A percentile compares a stretch with the other conserved stretches of the same genome.
Conservation (phyloP, 2,888 invertebrate genomes). For the Anthoptus insignis region DNA sequence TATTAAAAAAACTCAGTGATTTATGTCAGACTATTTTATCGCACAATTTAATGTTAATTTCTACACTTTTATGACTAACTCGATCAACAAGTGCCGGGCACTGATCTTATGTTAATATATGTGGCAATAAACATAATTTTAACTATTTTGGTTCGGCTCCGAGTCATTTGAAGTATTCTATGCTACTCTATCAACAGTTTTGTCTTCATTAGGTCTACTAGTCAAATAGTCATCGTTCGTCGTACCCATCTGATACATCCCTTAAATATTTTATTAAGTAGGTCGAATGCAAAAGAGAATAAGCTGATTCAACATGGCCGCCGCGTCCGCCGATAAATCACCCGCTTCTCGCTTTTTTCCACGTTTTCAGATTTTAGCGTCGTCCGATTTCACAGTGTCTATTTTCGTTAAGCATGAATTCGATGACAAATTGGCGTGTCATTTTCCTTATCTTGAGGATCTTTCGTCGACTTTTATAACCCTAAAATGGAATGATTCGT, state of each 20-base stretch:
- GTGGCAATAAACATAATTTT: too few species aligned
- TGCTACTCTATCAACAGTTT: not conserved
- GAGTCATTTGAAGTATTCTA: too few species aligned
- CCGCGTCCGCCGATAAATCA: constrained; percentile 62
- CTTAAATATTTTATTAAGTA: constrained; percentile 62
- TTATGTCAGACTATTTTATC: too few species aligned
- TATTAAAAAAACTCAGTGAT: too few species aligned
- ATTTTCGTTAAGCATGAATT: constrained; percentile 60
- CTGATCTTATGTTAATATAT: not conserved
- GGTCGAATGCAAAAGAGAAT: constrained; percentile 44
- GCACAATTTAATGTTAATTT: too few species aligned
- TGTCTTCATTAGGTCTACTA: constrained; percentile 6
- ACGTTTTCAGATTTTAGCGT: constrained; percentile 56
- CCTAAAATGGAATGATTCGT: constrained; percentile 13
- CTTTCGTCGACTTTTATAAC: constrained; percentile 25
- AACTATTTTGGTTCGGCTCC: too few species aligned
- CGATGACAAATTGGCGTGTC: constrained; percentile 56
- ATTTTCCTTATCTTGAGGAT: constrained; percentile 29
- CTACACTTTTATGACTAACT: too few species aligned
- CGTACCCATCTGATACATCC: constrained; percentile 7
- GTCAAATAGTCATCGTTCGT: constrained; percentile 19
- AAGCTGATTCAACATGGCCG: constrained; percentile 57
- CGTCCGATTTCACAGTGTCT: constrained; percentile 63
- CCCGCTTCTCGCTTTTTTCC: constrained; percentile 59
- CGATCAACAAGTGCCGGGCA: too few species aligned